Conservation (phyloP, 2,888 invertebrate species). For the Drosophila paramelanica region DNA sequence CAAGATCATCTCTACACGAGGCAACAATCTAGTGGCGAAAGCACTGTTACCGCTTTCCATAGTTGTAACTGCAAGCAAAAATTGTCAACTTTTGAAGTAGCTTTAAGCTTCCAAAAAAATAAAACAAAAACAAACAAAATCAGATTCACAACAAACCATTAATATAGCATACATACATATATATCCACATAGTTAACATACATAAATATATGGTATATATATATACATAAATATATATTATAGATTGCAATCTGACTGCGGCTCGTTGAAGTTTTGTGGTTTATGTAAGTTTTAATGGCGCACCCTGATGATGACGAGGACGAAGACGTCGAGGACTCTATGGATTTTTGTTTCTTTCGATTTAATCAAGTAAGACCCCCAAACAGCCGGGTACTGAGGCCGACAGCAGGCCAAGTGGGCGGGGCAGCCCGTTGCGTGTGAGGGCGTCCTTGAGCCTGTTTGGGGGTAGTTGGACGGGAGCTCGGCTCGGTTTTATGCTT, state of each 20-base stretch:
- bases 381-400: too few species aligned
- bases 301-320: constrained; percentile 36
- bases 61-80: not conserved
- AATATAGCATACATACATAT: not conserved
- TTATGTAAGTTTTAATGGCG: constrained; percentile 65
- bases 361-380: constrained; percentile 50
- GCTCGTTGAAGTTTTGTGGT: constrained; percentile 54
- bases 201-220: not conserved
- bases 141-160: constrained; percentile 9
- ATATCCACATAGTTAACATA: constrained; percentile 7
- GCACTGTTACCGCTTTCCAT: not conserved
- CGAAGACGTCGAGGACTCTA: constrained; percentile 18
- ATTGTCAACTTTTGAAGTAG: constrained; percentile 1
- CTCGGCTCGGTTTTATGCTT: constrained; percentile 9
- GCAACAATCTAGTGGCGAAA: too few species aligned
- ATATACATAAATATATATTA: constrained; percentile 19
- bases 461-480: not conserved
- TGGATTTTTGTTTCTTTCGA: constrained; percentile 48
- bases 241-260: constrained; percentile 60
- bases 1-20: too few species aligned
- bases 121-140: not conserved
- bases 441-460: constrained; percentile 34
- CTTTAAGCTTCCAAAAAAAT: not conserved
- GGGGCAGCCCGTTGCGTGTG: constrained; percentile 48
- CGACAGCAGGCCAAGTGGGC: too few species aligned